Evolutionary conservation across 2,888 invertebrate genomes (phyloP), one percentile per base, ranked within the genome.

Genomic region (Cantharis flavilabris): DNA sequence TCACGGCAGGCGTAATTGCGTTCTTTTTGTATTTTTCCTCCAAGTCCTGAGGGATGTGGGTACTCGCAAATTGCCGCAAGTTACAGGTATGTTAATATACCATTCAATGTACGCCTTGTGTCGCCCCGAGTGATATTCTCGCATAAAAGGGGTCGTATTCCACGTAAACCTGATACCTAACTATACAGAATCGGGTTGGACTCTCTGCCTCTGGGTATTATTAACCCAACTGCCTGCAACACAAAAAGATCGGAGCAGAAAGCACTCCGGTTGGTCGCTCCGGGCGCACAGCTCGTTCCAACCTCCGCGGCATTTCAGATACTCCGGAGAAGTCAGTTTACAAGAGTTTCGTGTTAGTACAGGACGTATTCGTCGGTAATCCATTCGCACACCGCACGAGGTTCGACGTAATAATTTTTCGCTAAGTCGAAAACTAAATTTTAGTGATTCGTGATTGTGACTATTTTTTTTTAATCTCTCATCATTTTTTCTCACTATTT

Each of bases 221-320:
- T 86, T 86, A 86, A 86, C 86, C 85, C 85, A 84, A 85, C 84
- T 83, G 84, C 85, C 84, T 82, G 84, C 83, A 84, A 85, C 86
- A 84, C 84, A 86, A 86, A 85, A 84, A 85, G 82, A 83, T 83
- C 81, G 82, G 81, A 76, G 78, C 80, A 81, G 82, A 81, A 81
- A 78, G 81, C 83, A 83, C 83, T 84, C 83, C 82, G 84, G 86
- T 85, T 86, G 85, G 84, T 75, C 79, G 84, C 84, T 83, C 80
- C 81, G 78, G 83, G 85, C 85, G 80, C 78, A 80, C 77, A 82
- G 80, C 80, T 80, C 82, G 81, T 71, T 77, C 71, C 79, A 75
- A 75, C 75, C 81, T 83, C 83, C 82, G 81, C 80, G 80, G 81
- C 80, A 78, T 79, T 79, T 79, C 83, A 83, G 75, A 75, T 72